Evolutionary conservation across 2,797 vertebrate genomes (phyloP), one percentile per base, ranked within the genome.

Genomic region (Lepus oiostolus): DNA sequence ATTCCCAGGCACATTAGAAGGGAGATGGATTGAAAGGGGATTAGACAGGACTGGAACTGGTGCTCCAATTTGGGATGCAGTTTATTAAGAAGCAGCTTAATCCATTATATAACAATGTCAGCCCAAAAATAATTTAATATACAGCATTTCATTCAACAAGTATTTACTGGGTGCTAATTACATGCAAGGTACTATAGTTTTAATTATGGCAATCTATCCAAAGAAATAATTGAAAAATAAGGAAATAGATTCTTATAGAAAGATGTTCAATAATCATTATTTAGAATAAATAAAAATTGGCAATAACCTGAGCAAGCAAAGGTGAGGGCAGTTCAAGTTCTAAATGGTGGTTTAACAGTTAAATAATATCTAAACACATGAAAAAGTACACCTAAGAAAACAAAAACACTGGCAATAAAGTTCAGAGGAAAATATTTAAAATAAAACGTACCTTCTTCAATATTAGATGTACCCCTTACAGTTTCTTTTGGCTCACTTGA

Each of bases 391-490:
- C 38, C 21, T 17, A 76, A 87, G 72, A 90, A 63, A 90, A 86
- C 71, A 70, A 52, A 85, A 90, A 50, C 16, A 30, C 1, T 38
- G 22, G 47, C 54, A 81, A 92, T 60, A 91, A 71, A 95, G 7
- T n/a, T 86, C 30, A 84, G 81, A 88, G 22, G 50, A 91, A 86
- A 96, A 70, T 1, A 4, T 81, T 82, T 71, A 92, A 88, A 90
- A 9, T 72, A 26, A 94, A 91, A 85, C 95, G 58, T 99, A 99
- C 99, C 99, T 99, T 99, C 98, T 95, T 98, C 96, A 95, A 94
- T 90, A 89, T 92, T 93, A 96, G 65, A 97, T 88, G 70, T 70
- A 68, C 38, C 82, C 80, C 89, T 97, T 87, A 11, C 84, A 63
- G 91, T 96, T 91, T 97, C 97, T 84, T 95, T 96, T 93, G 98